Percentiles rank a stretch among this genome's conserved stretches.
phyloP scores from a whole-genome alignment of 2,113 vertebrate genomes.

The Aptenodytes forsteri region DNA sequence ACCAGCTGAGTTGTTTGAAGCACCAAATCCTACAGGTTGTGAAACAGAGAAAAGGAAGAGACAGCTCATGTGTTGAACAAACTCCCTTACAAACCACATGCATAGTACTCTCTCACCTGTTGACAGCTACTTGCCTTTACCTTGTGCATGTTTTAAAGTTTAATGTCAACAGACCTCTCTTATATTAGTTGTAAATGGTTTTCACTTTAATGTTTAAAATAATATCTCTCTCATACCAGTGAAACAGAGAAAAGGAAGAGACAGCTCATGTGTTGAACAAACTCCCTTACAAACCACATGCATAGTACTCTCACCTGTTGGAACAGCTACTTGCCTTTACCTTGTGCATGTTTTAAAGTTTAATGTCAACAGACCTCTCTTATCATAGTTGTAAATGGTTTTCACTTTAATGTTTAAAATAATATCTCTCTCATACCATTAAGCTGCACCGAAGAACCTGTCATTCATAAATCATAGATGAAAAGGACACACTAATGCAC shows the following conservation, averaged over 20 bases:
- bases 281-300: conserved; percentile 1
- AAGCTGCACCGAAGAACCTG: conserved; percentile 85
- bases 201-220: conserved; percentile 99
- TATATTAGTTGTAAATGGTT: conserved; percentile 97
- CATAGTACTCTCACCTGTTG: conserved; percentile 55
- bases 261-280: conserved; percentile 42
- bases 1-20: background rate
- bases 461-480: conserved; percentile 96
- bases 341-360: conserved; percentile 89
- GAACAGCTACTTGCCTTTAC: conserved; percentile 80
- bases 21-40: background rate
- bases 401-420: conserved; percentile 99
- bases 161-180: conserved; percentile 92
- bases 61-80: conserved; percentile 42
- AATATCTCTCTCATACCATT: conserved; percentile 94
- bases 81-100: conserved; percentile 1
- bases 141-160: conserved; percentile 89
- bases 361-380: conserved; percentile 92
- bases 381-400: conserved; percentile 97
- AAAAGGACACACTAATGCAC: conserved; percentile 87
- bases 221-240: conserved; percentile 91
- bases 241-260: conserved; percentile 31
- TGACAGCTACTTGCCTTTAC: conserved; percentile 80
- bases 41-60: conserved; percentile 31
- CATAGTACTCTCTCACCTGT: conserved; percentile 51